These are phyloP conservation scores for Galleria mellonella DNA, from an alignment of 1,140 invertebrate species.

Conservation along the genomic window DNA sequence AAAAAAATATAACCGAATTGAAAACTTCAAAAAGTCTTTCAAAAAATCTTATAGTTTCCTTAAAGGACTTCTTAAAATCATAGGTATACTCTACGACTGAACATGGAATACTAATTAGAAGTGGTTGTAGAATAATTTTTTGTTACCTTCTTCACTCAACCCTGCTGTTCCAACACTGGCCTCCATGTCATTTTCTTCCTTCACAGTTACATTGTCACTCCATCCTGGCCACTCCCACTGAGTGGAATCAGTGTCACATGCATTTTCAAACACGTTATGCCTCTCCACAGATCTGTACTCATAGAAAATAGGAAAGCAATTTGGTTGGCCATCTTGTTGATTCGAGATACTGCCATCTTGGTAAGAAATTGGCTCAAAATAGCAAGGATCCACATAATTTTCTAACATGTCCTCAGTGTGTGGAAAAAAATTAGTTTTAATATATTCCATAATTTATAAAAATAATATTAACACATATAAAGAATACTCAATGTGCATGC, in stretches of 20 bases:
- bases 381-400: conserved; percentile 10
- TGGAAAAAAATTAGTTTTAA: conserved; percentile 26
- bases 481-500: not conserved
- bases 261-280: conserved; percentile 8
- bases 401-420: conserved; percentile 20
- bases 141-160: conserved; percentile 40
- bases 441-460: conserved; percentile 28
- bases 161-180: conserved; percentile 6
- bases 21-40: no score
- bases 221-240: conserved; percentile 25
- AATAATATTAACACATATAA: not conserved
- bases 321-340: conserved; percentile 17
- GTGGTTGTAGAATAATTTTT: no score
- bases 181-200: conserved; percentile 35
- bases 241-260: not conserved
- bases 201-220: conserved; percentile 29
- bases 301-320: conserved; percentile 42
- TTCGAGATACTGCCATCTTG: conserved; percentile 16
- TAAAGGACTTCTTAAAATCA: no score
- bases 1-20: no score
- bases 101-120: no score
- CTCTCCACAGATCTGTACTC: conserved; percentile 23
- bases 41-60: no score
- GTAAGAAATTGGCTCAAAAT: conserved; percentile 17
- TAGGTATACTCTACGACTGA: no score